Evolutionary conservation across 2,113 vertebrate genomes (phyloP).

Genomic region (Addax nasomaculatus): DNA sequence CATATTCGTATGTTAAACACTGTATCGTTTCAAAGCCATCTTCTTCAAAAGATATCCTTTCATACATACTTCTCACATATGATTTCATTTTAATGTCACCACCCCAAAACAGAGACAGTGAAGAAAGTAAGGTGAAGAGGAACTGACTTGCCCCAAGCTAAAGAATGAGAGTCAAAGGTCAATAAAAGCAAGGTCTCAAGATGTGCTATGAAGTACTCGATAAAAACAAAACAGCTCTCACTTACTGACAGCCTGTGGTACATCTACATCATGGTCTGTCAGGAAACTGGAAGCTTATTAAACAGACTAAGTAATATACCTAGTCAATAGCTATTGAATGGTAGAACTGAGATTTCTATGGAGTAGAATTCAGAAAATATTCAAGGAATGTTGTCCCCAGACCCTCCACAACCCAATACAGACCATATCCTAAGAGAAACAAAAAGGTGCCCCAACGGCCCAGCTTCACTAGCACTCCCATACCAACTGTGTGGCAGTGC

Average conservation of each 20-base stretch:
- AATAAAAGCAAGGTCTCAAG: background rate
- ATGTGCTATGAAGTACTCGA: background rate
- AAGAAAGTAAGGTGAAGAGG: background rate
- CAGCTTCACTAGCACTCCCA: background rate
- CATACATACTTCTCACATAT: background rate
- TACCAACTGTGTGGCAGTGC: slow-evolving; percentile 90
- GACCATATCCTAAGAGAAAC: background rate
- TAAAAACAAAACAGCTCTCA: background rate
- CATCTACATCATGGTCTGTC: background rate
- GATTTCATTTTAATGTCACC: background rate
- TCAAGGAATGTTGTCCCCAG: background rate
- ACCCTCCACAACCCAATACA: background rate
- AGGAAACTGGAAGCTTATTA: background rate
- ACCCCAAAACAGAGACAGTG: background rate
- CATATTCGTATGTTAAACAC: background rate
- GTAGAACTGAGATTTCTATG: background rate
- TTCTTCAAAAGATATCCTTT: background rate
- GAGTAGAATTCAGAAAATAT: background rate
- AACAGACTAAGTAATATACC: background rate
- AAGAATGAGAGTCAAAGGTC: background rate
- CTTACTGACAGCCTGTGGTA: background rate
- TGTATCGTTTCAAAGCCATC: background rate
- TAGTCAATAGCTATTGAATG: background rate
- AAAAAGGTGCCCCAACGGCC: background rate
- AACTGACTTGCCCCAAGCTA: background rate